Evolutionary conservation across 2,113 vertebrate genomes (phyloP).

Genomic region (Plotosus lineatus): DNA sequence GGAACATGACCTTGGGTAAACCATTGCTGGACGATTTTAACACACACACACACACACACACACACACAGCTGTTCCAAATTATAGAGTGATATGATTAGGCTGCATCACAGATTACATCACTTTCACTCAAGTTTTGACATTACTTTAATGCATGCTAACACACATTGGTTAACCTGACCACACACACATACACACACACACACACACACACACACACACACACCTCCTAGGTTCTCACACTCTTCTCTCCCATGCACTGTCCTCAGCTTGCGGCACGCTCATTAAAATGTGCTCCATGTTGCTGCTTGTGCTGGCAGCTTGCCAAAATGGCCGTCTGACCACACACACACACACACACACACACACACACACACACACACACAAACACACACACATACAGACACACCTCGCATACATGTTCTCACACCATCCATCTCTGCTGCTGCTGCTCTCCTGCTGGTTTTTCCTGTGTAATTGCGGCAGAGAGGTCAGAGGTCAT

Average conservation of each 20-base stretch:
- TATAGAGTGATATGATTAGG: conserved; percentile 20
- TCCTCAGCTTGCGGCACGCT: conserved; percentile 37
- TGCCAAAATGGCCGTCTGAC: conserved; percentile 39
- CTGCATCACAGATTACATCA: not conserved
- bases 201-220: conserved; percentile 8
- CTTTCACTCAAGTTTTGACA: not conserved
- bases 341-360: conserved; percentile 22
- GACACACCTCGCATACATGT: not conserved
- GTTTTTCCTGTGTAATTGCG: not conserved
- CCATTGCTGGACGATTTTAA: conserved; percentile 27
- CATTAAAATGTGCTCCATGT: conserved; percentile 57
- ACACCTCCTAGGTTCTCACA: too few species aligned
- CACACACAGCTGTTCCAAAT: conserved; percentile 1
- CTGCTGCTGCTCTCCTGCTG: not conserved
- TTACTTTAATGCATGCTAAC: not conserved
- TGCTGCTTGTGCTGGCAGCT: conserved; percentile 44
- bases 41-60: not conserved
- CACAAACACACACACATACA: not conserved
- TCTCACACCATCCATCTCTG: not conserved
- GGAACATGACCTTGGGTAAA: conserved; percentile 39
- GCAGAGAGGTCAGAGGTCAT: not conserved
- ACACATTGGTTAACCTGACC: not conserved
- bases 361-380: conserved; percentile 6
- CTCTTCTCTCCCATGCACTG: not conserved
- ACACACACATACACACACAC: conserved; percentile 23